These are phyloP conservation scores for Drosophila pallidifrons DNA, from an alignment of 1,140 invertebrate genomes.

Conservation along the genomic window DNA sequence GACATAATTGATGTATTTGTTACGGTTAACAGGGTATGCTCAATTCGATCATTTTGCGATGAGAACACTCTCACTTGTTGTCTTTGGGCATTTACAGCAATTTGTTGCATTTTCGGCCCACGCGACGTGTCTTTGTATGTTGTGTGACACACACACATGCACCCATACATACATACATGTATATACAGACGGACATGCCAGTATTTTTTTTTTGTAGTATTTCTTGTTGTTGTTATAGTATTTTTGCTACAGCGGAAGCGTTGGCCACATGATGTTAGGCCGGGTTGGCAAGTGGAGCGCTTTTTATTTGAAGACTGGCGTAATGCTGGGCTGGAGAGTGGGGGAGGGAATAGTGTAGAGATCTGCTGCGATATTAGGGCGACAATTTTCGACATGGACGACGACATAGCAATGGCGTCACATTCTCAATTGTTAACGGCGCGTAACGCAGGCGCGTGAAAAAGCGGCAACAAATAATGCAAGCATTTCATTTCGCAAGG, in stretches of 20 bases:
- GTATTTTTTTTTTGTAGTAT: conserved; percentile 9
- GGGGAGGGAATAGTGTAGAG: too few species aligned
- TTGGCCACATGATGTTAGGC: conserved; percentile 24
- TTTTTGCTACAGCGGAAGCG: conserved; percentile 35
- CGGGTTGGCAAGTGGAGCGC: conserved; percentile 31
- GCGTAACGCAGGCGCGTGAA: conserved; percentile 67
- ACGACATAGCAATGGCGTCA: conserved; percentile 68
- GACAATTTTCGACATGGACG: conserved; percentile 61
- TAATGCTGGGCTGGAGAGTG: conserved; percentile 21
- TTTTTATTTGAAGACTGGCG: conserved; percentile 6
- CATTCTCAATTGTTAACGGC: conserved; percentile 65
- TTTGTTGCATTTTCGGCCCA: conserved; percentile 47
- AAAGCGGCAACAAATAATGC: conserved; percentile 68
- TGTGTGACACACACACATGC: background rate
- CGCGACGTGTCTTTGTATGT: conserved; percentile 30
- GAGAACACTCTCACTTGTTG: conserved; percentile 29
- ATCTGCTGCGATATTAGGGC: conserved; percentile 40
- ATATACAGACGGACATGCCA: background rate
- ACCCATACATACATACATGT: background rate
- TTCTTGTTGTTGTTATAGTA: background rate
- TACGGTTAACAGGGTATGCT: conserved; percentile 9
- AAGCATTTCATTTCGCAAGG: conserved; percentile 49
- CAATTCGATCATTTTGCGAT: background rate
- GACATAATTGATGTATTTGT: too few species aligned
- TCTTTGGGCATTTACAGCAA: conserved; percentile 46